Evolutionary conservation across 2,797 vertebrate species (phyloP).

Genomic region (Chrysocyon brachyurus): DNA sequence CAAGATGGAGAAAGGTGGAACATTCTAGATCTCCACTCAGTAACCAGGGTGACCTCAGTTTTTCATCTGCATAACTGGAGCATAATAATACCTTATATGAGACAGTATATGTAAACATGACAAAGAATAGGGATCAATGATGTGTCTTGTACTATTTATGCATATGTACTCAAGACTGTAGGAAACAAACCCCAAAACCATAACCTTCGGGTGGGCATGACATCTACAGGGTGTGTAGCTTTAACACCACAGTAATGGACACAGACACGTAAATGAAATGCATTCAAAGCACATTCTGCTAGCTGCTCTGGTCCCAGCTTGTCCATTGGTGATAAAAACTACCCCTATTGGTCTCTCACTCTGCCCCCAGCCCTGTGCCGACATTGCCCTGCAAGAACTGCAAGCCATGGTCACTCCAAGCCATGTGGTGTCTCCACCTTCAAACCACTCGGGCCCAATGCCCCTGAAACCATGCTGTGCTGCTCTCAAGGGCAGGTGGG

Average conservation of each 20-base stretch:
- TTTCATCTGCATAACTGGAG: neutral
- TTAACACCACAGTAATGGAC: neutral
- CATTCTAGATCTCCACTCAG: rapidly evolving
- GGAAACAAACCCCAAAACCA: rapidly evolving
- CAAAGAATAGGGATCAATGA: rapidly evolving
- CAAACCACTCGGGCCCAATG: rapidly evolving
- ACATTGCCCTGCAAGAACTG: rapidly evolving
- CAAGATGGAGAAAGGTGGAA: rapidly evolving
- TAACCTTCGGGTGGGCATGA: rapidly evolving
- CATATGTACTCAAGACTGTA: rapidly evolving
- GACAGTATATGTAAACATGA: neutral
- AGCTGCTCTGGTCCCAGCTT: neutral
- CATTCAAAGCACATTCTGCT: rapidly evolving
- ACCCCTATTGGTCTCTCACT: neutral
- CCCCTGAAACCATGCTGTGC: rapidly evolving
- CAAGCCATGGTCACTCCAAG: rapidly evolving
- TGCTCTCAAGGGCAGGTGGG: neutral
- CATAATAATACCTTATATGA: rapidly evolving
- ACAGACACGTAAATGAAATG: rapidly evolving
- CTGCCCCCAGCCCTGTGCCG: neutral
- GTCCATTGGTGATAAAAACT: neutral
- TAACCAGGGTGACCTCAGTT: too few species aligned
- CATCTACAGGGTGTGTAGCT: rapidly evolving
- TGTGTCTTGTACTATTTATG: rapidly evolving
- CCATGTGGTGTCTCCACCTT: rapidly evolving